These are phyloP conservation scores for Scolanthus callimorphus DNA, from an alignment of 92 coral and sea anemone genomes.

Conservation along the genomic window DNA sequence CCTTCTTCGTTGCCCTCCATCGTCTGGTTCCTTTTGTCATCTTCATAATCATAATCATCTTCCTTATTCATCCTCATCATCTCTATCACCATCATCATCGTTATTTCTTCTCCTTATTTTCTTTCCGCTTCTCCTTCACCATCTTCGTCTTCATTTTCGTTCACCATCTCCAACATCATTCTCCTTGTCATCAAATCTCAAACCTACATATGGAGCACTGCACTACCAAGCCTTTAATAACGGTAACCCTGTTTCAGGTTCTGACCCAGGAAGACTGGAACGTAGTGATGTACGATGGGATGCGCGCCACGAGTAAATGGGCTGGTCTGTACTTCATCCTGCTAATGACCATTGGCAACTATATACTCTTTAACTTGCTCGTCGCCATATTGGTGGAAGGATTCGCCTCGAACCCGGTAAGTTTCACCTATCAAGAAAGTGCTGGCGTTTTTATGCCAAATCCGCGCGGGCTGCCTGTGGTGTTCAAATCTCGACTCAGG, in stretches of 20 bases:
- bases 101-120: not conserved
- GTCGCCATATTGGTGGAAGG: constrained; percentile 98
- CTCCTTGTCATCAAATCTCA: too few relatives aligned
- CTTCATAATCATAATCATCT: not conserved
- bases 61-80: too few relatives aligned
- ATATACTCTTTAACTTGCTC: constrained; percentile 86
- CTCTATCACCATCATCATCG: too few relatives aligned
- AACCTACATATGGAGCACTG: too few relatives aligned
- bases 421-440: too few relatives aligned
- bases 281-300: constrained; percentile 92
- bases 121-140: not conserved
- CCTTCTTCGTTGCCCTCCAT: not conserved
- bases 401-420: constrained; percentile 95
- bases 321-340: constrained; percentile 92
- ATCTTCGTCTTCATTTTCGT: not conserved
- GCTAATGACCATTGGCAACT: constrained; percentile 94
- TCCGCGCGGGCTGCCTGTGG: too few relatives aligned
- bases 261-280: constrained; percentile 99
- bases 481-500: too few relatives aligned
- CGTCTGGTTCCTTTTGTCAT: not conserved
- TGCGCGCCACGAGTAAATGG: constrained; percentile 92
- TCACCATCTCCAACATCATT: not conserved
- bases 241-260: constrained; percentile 42
- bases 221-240: too few relatives aligned
- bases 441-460: too few relatives aligned